Evolutionary conservation across 2,888 invertebrate genomes (phyloP).

Genomic region (Drosophila merina): DNA sequence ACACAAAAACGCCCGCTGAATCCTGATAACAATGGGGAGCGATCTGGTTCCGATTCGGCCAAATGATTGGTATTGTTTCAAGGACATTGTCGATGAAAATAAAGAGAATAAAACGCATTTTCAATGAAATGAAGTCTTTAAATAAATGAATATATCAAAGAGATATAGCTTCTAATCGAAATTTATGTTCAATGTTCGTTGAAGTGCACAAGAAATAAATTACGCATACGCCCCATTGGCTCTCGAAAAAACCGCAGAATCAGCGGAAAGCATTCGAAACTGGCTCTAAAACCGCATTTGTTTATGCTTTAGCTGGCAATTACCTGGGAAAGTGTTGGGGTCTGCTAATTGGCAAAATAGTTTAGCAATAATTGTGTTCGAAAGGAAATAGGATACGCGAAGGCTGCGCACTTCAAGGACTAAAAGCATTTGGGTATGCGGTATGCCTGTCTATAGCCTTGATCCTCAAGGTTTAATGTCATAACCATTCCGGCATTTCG

Average conservation of each 20-base stretch:
- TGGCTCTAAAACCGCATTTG: background rate
- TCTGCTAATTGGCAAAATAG: background rate
- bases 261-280: background rate
- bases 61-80: background rate
- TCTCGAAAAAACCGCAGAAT: slow-evolving; percentile 2
- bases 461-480: background rate
- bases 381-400: background rate
- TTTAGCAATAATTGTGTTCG: background rate
- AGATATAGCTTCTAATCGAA: background rate
- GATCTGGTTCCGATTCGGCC: background rate
- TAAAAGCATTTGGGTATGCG: no score
- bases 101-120: no score
- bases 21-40: background rate
- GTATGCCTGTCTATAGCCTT: background rate
- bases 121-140: background rate
- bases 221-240: slow-evolving; percentile 1
- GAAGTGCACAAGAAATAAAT: slow-evolving; percentile 2
- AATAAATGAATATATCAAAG: background rate
- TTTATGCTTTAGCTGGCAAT: slow-evolving; percentile 1
- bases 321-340: background rate
- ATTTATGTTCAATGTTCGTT: background rate
- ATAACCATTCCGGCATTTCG: background rate
- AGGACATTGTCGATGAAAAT: background rate
- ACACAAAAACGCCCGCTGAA: background rate
- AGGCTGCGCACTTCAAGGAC: no score